Conservation (phyloP, 2,888 invertebrate genomes). For the Drosophila ezoana region DNA sequence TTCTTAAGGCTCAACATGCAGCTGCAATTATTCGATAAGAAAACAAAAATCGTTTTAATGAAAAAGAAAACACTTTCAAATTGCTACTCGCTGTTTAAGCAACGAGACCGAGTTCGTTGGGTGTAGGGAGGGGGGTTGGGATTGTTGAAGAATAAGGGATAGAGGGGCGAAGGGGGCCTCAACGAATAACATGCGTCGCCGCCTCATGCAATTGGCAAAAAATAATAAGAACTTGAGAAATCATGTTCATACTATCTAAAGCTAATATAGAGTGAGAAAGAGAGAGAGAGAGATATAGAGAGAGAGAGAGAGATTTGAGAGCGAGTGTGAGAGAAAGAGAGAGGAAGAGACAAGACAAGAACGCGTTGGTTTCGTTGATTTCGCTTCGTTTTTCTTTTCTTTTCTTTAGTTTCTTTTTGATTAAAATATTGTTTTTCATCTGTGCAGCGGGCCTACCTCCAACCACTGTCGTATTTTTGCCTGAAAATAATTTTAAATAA, state of each 20-base stretch:
- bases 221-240: slow-evolving; percentile 49
- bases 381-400: slow-evolving; percentile 11
- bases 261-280: slow-evolving; percentile 22
- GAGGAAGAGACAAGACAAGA: slow-evolving; percentile 32
- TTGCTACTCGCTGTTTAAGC: not conserved
- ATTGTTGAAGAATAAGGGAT: too few species aligned
- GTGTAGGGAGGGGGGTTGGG: not conserved
- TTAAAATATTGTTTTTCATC: slow-evolving; percentile 9
- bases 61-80: not conserved
- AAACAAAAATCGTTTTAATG: slow-evolving; percentile 9
- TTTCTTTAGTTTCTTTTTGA: not conserved
- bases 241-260: slow-evolving; percentile 28
- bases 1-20: slow-evolving; percentile 13
- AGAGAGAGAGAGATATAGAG: slow-evolving; percentile 16
- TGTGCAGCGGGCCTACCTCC: slow-evolving; percentile 88
- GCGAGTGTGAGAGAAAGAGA: slow-evolving; percentile 17
- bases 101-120: not conserved
- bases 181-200: slow-evolving; percentile 33
- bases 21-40: not conserved
- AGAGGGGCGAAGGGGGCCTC: not conserved
- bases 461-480: slow-evolving; percentile 91
- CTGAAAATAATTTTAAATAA: slow-evolving; percentile 85
- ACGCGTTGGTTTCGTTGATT: slow-evolving; percentile 42
- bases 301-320: slow-evolving; percentile 20
- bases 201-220: slow-evolving; percentile 50